phyloP scores from a whole-genome alignment of 1,140 invertebrate species.

The Brachionus rotundiformis region DNA sequence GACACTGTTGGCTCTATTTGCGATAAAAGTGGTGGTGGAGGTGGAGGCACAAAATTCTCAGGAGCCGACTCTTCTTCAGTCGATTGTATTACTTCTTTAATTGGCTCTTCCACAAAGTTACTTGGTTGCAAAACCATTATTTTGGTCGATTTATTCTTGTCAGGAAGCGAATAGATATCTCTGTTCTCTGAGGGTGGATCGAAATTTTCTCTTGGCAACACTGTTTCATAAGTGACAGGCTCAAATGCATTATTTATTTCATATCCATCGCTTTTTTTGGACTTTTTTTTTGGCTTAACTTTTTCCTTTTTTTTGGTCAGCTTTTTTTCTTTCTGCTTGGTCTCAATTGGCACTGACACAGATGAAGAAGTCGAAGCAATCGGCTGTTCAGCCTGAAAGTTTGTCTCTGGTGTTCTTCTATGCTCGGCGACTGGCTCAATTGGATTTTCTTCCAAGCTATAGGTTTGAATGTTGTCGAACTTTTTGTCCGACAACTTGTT shows the following conservation, averaged over 20 bases:
- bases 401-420: no score
- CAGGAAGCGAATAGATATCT: not conserved
- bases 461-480: not conserved
- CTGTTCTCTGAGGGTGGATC: not conserved
- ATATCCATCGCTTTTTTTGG: not conserved
- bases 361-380: not conserved
- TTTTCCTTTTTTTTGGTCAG: constrained; percentile 16
- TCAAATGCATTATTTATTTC: constrained; percentile 36
- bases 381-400: no score
- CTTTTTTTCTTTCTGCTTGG: not conserved
- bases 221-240: not conserved
- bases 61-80: not conserved
- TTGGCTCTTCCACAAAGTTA: not conserved
- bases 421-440: no score
- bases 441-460: not conserved
- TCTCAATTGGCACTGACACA: not conserved
- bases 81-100: not conserved
- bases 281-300: not conserved
- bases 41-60: not conserved
- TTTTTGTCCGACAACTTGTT: not conserved
- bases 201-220: not conserved
- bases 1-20: no score
- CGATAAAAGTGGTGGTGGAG: not conserved
- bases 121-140: not conserved
- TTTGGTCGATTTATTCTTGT: not conserved